Conservation (phyloP, 1,140 invertebrate species). For the Caenorhabditis brenneri region DNA sequence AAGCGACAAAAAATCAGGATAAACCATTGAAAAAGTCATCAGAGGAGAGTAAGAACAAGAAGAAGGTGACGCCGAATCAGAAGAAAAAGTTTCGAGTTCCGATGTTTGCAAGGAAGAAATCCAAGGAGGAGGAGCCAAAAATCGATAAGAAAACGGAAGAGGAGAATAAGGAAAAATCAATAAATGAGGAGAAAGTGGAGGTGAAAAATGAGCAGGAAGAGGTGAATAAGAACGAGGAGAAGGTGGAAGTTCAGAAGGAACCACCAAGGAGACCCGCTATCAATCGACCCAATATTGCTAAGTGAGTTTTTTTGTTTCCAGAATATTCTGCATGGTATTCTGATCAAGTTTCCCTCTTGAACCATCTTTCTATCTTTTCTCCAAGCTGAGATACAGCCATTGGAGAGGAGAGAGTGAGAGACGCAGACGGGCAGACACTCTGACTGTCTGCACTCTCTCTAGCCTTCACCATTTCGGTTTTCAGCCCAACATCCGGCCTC, state of each 20-base stretch:
- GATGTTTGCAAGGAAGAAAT: not conserved
- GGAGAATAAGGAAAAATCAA: not conserved
- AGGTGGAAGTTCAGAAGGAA: not conserved
- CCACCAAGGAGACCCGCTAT: not conserved
- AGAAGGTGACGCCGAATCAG: not conserved
- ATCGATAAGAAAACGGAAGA: not conserved
- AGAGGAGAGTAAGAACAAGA: not conserved
- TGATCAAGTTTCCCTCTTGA: not conserved
- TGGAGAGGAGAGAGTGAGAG: too few species aligned
- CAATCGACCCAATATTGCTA: not conserved
- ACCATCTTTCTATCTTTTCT: too few species aligned
- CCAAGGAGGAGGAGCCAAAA: not conserved
- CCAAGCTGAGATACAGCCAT: too few species aligned
- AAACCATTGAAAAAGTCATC: not conserved
- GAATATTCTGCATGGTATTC: not conserved
- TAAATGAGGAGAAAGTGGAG: not conserved
- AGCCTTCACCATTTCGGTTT: not conserved
- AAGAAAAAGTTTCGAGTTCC: not conserved
- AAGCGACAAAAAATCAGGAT: not conserved
- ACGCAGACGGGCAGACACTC: too few species aligned
- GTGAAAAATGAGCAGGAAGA: not conserved
- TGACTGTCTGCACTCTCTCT: not conserved
- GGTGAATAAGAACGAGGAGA: not conserved
- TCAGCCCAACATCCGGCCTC: not conserved
- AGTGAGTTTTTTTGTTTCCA: not conserved